Percentiles rank a stretch among this genome's conserved stretches.
Conservation (phyloP, 2,888 invertebrate genomes). For the Cryptocephalus moraei region DNA sequence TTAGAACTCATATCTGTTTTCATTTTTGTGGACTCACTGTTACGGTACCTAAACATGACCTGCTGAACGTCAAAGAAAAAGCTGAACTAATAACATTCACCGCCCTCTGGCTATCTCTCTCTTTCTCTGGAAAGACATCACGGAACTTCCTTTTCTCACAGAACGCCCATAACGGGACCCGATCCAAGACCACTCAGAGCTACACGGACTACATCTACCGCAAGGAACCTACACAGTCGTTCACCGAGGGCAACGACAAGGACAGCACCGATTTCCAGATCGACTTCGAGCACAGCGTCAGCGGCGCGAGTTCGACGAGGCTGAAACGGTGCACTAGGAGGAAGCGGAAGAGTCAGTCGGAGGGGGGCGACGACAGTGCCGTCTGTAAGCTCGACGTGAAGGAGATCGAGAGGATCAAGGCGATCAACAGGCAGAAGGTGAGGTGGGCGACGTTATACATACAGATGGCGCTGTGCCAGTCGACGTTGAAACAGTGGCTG, state of each 20-base stretch:
- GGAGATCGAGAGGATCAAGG: slow-evolving; percentile 22
- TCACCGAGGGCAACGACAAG: slow-evolving; percentile 16
- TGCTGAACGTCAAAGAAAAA: no score
- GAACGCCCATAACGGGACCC: background rate
- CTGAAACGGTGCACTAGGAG: slow-evolving; percentile 4
- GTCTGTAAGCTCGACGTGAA: slow-evolving; percentile 27
- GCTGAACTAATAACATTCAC: no score
- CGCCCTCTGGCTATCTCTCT: no score
- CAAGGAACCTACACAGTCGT: slow-evolving; percentile 15
- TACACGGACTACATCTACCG: slow-evolving; percentile 20
- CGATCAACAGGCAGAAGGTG: slow-evolving; percentile 20
- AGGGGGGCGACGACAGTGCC: slow-evolving; percentile 26
- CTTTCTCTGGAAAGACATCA: no score
- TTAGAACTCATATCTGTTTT: no score
- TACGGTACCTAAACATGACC: no score
- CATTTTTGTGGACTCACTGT: no score
- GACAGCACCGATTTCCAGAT: slow-evolving; percentile 31
- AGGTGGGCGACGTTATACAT: slow-evolving; percentile 67
- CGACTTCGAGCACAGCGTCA: slow-evolving; percentile 23
- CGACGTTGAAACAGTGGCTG: slow-evolving; percentile 67
- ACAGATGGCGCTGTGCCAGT: slow-evolving; percentile 74
- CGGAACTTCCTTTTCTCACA: slow-evolving; percentile 5
- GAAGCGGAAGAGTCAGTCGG: slow-evolving; percentile 30
- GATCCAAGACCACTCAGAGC: background rate
- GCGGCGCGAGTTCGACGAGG: slow-evolving; percentile 11